A percentile compares a stretch with the other conserved stretches of the same genome.
These are phyloP conservation scores for Ophion costatus DNA, from an alignment of 2,888 invertebrate species.

Conservation along the genomic window DNA sequence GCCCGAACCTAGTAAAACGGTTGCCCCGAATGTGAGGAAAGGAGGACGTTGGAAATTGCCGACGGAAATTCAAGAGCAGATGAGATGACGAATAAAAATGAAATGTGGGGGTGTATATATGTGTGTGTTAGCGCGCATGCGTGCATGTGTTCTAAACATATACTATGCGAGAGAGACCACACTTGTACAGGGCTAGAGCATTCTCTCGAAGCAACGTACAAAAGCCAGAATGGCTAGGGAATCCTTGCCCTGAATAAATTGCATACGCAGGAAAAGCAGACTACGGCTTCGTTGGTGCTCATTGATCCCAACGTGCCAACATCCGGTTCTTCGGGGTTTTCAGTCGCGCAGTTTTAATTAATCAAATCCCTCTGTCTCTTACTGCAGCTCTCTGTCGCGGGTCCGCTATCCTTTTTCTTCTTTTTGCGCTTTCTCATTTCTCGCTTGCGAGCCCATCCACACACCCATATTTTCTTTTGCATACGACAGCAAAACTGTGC, in stretches of 20 bases:
- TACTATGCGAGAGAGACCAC: not conserved
- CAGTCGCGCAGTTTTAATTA: slow-evolving; percentile 76
- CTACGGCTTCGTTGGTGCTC: slow-evolving; percentile 55
- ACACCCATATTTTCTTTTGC: slow-evolving; percentile 17
- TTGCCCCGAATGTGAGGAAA: slow-evolving; percentile 9
- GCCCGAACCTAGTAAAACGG: slow-evolving; percentile 21
- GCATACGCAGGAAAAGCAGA: slow-evolving; percentile 68
- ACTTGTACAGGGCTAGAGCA: not conserved
- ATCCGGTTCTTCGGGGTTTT: slow-evolving; percentile 72
- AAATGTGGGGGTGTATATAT: not conserved
- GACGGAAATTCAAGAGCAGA: slow-evolving; percentile 69
- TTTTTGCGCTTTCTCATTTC: not conserved
- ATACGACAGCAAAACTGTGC: slow-evolving; percentile 9
- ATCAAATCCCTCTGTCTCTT: slow-evolving; percentile 69
- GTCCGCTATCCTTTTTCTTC: not conserved
- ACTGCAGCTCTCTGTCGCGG: not conserved
- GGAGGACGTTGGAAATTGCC: slow-evolving; percentile 67
- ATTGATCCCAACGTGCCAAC: slow-evolving; percentile 72
- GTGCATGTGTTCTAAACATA: not conserved
- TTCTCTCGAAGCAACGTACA: not conserved
- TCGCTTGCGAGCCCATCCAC: not conserved
- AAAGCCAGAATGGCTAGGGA: slow-evolving; percentile 32
- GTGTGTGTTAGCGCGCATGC: not conserved
- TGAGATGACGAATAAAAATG: slow-evolving; percentile 34
- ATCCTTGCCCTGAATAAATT: slow-evolving; percentile 71